Percentiles rank a stretch among this genome's conserved stretches.
phyloP scores from a whole-genome alignment of 2,113 vertebrate genomes.

The Accipiter cooperii region DNA sequence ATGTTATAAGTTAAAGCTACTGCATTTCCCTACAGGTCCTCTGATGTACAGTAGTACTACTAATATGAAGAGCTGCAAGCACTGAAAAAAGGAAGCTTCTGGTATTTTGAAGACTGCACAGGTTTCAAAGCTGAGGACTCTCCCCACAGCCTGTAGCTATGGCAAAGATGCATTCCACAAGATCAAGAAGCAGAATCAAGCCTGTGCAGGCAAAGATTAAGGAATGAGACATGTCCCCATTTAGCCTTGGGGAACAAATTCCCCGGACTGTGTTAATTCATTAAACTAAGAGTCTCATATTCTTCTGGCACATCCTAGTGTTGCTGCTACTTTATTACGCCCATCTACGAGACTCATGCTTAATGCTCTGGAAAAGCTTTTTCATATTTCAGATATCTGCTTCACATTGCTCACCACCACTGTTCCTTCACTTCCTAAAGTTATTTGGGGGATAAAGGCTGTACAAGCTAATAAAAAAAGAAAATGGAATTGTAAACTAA shows the following conservation, averaged over 20 bases:
- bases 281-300: background rate
- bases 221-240: background rate
- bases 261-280: background rate
- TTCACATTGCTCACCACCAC: background rate
- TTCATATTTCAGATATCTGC: background rate
- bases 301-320: background rate
- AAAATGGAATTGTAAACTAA: background rate
- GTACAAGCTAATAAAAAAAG: background rate
- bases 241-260: conserved; percentile 19
- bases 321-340: background rate
- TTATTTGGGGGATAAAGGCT: background rate
- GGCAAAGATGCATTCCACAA: conserved; percentile 23
- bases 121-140: background rate
- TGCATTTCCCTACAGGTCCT: background rate
- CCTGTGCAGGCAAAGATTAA: conserved; percentile 23
- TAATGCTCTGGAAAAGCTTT: background rate
- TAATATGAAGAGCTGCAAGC: background rate
- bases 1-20: background rate
- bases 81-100: background rate
- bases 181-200: conserved; percentile 29
- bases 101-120: background rate
- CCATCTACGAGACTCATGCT: background rate
- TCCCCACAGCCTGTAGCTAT: background rate
- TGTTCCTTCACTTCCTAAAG: background rate
- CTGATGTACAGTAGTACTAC: background rate